Evolutionary conservation across 1,140 invertebrate genomes (phyloP).

Genomic region (Microplitis mediator): DNA sequence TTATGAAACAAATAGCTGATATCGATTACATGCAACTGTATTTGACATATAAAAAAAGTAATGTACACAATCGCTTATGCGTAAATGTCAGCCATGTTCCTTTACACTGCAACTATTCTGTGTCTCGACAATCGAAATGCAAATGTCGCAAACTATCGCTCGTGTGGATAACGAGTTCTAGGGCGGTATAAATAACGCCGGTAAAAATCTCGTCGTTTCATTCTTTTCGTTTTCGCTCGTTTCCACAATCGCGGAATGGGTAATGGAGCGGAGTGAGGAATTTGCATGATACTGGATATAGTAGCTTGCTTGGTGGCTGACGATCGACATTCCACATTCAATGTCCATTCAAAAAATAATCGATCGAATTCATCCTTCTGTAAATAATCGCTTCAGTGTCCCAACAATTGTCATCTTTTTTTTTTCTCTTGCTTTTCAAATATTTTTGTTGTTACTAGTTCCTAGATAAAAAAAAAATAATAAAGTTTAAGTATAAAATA

Average conservation of each 20-base stretch:
- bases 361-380: neutral
- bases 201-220: neutral
- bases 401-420: slow-evolving; percentile 5
- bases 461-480: neutral
- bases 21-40: no score
- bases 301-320: neutral
- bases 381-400: slow-evolving; percentile 9
- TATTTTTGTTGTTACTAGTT: neutral
- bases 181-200: slow-evolving; percentile 18
- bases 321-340: slow-evolving; percentile 4
- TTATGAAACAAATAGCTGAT: no score
- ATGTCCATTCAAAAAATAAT: slow-evolving; percentile 14
- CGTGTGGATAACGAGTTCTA: slow-evolving; percentile 18
- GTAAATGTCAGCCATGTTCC: neutral
- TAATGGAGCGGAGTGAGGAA: slow-evolving; percentile 25
- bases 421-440: neutral
- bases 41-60: neutral
- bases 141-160: slow-evolving; percentile 23
- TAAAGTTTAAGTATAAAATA: neutral
- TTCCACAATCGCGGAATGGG: slow-evolving; percentile 13
- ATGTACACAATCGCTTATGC: neutral
- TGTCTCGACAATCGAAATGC: slow-evolving; percentile 25
- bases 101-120: neutral
- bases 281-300: slow-evolving; percentile 28
- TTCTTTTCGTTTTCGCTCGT: slow-evolving; percentile 9